A percentile compares a stretch with the other conserved stretches of the same genome.
phyloP scores from a whole-genome alignment of 2,797 vertebrate species.

The Fundulus diaphanus region DNA sequence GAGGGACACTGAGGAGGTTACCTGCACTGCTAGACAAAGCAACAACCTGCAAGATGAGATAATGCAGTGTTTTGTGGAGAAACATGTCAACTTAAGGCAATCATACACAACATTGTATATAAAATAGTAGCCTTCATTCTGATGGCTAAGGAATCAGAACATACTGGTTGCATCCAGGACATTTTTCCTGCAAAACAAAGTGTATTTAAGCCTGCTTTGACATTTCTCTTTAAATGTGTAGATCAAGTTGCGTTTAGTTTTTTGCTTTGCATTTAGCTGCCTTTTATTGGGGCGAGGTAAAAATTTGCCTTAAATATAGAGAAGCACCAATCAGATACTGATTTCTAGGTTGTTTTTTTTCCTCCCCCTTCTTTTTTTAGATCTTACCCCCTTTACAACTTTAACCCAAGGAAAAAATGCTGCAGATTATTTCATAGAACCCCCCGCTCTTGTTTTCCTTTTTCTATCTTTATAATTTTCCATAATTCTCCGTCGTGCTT shows the following conservation, averaged over 20 bases:
- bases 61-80: slow-evolving; percentile 15
- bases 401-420: neutral
- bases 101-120: slow-evolving; percentile 6
- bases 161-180: neutral
- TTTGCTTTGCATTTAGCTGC: neutral
- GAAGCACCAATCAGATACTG: neutral
- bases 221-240: neutral
- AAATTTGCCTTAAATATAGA: neutral
- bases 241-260: neutral
- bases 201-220: neutral
- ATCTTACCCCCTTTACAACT: neutral
- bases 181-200: neutral
- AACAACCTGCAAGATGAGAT: slow-evolving; percentile 23
- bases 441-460: too few species aligned
- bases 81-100: slow-evolving; percentile 38
- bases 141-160: slow-evolving; percentile 7
- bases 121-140: slow-evolving; percentile 4
- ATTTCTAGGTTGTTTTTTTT: too few species aligned
- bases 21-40: slow-evolving; percentile 24
- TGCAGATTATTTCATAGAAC: neutral
- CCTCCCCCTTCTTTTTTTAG: neutral
- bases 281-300: neutral
- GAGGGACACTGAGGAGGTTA: slow-evolving; percentile 47
- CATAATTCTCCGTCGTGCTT: too few species aligned
- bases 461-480: too few species aligned